Base-by-base conservation (phyloP, 2,113 vertebrate genomes). In the Rhinolophus ferrumequinum region DNA sequence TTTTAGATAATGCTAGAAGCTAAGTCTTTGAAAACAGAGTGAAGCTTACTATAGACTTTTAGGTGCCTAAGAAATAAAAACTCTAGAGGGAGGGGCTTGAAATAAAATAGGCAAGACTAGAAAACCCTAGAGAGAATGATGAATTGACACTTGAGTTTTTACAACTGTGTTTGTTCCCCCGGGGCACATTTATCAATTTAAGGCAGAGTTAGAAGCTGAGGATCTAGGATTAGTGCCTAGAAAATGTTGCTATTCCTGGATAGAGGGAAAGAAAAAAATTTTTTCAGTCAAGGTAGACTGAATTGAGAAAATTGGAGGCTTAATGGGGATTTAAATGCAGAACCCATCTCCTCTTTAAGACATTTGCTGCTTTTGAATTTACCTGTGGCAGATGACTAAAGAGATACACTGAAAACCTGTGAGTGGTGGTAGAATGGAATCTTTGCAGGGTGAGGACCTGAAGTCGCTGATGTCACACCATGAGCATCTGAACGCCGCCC, bases 401-500 rank as follows among this genome's bases (percentile, higher is more conserved):
- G 8, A 50, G 33, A 12, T 38, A 69, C 88, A 67, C 1, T 62
- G 30, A 47, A 90, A 56, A 22, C 30, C 12, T 47, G 24, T 16
- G 10, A 56, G 1, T 67, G 21, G 8, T 35, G 21, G 10, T 35
- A 33, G 33, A 62, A 77, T 2, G 3, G 15, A 19, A 22, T 56
- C 5, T 33, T 11, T 30, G 22, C 2, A 22, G 2, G 8, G 18
- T 47, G 10, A 22, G 10, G 26, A 30, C 7, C 35, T 54, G 0
- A 54, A 16, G 11, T 35, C 19, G 1, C 35, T 62, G 52, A 33
- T 50, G 35, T 64, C 10, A 58, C 6, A 22, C 35, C 22, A 15
- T 22, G 33, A 69, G 8, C 28, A 69, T 10, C 33, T 9, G 0
- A n/a, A 76, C 18, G 0, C 0, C 5, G 2, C 21, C 21, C 3